These are phyloP conservation scores for Rhynchonema sp. DNA, from an alignment of 2,888 invertebrate genomes.

Conservation along the genomic window DNA sequence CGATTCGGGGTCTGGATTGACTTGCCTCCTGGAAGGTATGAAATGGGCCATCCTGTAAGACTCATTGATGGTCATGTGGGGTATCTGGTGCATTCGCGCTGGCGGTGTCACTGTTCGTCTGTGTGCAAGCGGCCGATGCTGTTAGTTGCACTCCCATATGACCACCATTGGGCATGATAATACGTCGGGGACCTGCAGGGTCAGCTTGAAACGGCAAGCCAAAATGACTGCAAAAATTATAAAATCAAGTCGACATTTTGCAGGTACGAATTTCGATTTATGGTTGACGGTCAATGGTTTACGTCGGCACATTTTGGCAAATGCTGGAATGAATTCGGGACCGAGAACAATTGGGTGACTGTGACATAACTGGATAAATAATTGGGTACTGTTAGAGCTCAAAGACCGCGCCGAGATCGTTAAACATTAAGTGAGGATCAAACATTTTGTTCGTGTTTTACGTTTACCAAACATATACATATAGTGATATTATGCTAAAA, in stretches of 20 bases:
- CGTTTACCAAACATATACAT: no score
- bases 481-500: no score
- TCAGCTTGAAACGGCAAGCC: no score
- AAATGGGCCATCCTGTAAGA: no score
- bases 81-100: neutral
- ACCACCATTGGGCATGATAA: neutral
- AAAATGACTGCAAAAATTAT: no score
- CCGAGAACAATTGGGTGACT: constrained; percentile 13
- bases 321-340: constrained; percentile 12
- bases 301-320: constrained; percentile 13
- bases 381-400: neutral
- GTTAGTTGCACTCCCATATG: no score
- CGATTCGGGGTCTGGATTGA: constrained; percentile 16
- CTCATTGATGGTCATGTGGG: no score
- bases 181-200: no score
- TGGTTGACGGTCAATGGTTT: constrained; percentile 16
- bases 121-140: no score
- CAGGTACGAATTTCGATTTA: constrained; percentile 19
- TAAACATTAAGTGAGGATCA: neutral
- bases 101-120: neutral
- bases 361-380: constrained; percentile 10
- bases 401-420: neutral
- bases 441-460: neutral
- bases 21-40: constrained; percentile 11
- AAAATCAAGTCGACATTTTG: neutral